Evolutionary conservation across 1,140 invertebrate species (phyloP), one percentile per base, ranked within the genome.

Genomic region (Tetraneura akinire): DNA sequence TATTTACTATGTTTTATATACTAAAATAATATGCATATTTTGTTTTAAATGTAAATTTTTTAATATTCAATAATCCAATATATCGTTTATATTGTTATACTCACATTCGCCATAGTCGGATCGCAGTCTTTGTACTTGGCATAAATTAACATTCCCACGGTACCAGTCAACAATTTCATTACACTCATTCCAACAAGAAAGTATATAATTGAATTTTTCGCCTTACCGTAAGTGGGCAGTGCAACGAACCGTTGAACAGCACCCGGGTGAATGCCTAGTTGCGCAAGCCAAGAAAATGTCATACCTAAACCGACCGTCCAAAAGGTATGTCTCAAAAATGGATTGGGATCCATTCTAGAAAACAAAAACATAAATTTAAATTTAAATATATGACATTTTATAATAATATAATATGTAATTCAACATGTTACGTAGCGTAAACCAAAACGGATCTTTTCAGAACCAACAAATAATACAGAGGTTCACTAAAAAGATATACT

Each of bases 191-290:
- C 60, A 3, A 80, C 1, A 57, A 71, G 13, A 18, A 78, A 78
- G 14, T 29, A 62, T 18, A 78, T 49, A 37, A 76, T 64, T n/a
- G 45, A 26, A 18, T 70, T 76, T 6, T 23, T 86, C 81, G 92
- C 91, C 84, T 88, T 87, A 86, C 89, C 87, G 57, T 91, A 87
- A 16, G 88, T 89, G 0, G 91, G 89, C 80, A 94, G 85, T 0
- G 93, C 90, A 81, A 93, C 90, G 81, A 94, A 95, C 55, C 94
- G 88, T 84, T 96, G 94, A 0, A 96, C 91, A 89, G 94, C 93
- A 13, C 93, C 93, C 86, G 96, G 94, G 86, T 96, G 94, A n/a
- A 94, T 91, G 11, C 92, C 90, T 84, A 94, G 94, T 80, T 93
- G 91, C 42, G 91, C 89, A 0, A 92, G 90, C 90, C 91, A 93